phyloP scores from a whole-genome alignment of 1,140 invertebrate genomes.

The Drosophila quadrilineata region DNA sequence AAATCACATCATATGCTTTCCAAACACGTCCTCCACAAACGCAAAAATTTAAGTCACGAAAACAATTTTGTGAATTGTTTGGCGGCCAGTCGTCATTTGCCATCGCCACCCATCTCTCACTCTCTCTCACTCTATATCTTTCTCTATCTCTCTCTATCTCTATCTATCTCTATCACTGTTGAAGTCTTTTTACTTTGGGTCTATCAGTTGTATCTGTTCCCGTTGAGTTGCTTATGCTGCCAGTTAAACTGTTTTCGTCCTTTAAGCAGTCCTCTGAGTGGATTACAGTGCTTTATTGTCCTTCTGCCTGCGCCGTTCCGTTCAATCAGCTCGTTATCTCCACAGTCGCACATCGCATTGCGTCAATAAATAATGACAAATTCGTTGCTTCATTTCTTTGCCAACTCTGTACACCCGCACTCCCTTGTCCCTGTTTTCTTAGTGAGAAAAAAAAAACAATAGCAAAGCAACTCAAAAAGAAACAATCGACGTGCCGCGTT shows the following conservation, averaged over 20 bases:
- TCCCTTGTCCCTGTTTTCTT: too few species aligned
- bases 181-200: too few species aligned
- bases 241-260: constrained; percentile 23
- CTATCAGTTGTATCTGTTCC: too few species aligned
- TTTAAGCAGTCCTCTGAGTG: constrained; percentile 54
- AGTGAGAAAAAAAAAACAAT: not conserved
- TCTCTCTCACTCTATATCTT: not conserved
- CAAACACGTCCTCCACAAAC: constrained; percentile 77
- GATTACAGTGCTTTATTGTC: constrained; percentile 71
- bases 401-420: too few species aligned
- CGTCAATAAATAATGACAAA: constrained; percentile 43
- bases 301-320: not conserved
- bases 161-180: too few species aligned
- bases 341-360: constrained; percentile 23
- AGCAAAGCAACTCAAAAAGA: constrained; percentile 2
- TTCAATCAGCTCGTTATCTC: constrained; percentile 45
- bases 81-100: constrained; percentile 43
- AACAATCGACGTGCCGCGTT: constrained; percentile 42
- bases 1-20: constrained; percentile 81
- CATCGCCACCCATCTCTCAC: too few species aligned
- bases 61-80: constrained; percentile 81
- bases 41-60: constrained; percentile 81
- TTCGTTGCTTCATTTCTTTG: constrained; percentile 37
- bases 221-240: too few species aligned
- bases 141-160: not conserved